Percentiles rank a stretch among this genome's conserved stretches.
phyloP scores from a whole-genome alignment of 2,797 vertebrate species.

The Crenuchus spilurus region DNA sequence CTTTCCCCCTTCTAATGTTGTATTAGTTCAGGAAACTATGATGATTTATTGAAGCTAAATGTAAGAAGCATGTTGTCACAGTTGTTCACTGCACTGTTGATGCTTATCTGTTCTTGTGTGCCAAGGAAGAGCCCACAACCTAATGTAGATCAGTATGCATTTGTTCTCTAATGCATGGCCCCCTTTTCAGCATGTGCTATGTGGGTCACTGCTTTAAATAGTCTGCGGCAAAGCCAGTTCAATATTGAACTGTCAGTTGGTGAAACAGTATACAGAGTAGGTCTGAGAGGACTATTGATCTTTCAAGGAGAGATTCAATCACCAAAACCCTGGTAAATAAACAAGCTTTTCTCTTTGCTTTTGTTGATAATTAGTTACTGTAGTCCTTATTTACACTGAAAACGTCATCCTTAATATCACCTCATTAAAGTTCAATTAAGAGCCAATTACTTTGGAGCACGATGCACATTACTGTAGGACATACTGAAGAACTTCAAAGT shows the following conservation, averaged over 20 bases:
- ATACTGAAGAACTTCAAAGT: not conserved
- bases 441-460: too few relatives aligned
- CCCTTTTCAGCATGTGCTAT: slow-evolving; percentile 37
- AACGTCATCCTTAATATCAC: not conserved
- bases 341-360: not conserved
- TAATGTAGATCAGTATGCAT: slow-evolving; percentile 2
- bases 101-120: not conserved
- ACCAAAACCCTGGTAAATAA: not conserved
- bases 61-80: not conserved
- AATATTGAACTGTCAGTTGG: slow-evolving; percentile 41
- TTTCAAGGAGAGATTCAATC: slow-evolving; percentile 4
- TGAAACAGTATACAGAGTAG: slow-evolving; percentile 31
- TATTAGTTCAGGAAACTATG: not conserved
- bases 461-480: not conserved
- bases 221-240: slow-evolving; percentile 38
- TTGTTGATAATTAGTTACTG: not conserved
- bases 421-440: not conserved
- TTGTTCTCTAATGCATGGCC: slow-evolving; percentile 22
- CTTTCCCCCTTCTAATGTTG: too few relatives aligned
- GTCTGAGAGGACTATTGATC: slow-evolving; percentile 53
- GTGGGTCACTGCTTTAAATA: slow-evolving; percentile 60
- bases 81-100: not conserved
- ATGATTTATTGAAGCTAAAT: not conserved
- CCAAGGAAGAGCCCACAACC: not conserved
- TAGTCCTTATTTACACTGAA: not conserved